Evolutionary conservation across 2,113 vertebrate species (phyloP), one percentile per base, ranked within the genome.

Genomic region (Anhinga rufa): DNA sequence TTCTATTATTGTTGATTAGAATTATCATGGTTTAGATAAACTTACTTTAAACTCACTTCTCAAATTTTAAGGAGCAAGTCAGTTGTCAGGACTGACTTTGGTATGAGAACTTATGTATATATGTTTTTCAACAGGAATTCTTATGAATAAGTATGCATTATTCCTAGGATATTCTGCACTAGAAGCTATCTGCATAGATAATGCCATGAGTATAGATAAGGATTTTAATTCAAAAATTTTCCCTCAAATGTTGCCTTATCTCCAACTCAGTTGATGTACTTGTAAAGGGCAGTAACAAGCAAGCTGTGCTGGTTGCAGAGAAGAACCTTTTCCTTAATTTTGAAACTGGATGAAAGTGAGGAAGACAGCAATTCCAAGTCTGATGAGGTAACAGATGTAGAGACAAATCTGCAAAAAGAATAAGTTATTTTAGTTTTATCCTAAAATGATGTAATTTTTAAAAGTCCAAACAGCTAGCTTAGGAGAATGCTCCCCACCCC

Each of bases 371-470:
- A 5, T 88, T 92, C 40, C 31, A 26, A 83, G 29, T 90, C 52
- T 92, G 49, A 90, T 84, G 92, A 92, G 60, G 72, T 88, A 93
- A 96, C 40, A 93, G 88, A 88, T 95, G 77, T 52, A 77, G 88
- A 94, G 49, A 79, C 26, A 91, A 79, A 95, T 60, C 17, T 60
- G 32, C 20, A 80, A 42, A 80, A 86, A 76, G 49, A 65, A 36
- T 54, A 66, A 85, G 13, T 60, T 71, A 52, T 74, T 38, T 84
- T 54, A 58, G 28, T 79, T 92, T 78, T 72, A 46, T 71, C 21
- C 38, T 71, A 14, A 90, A 84, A 52, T 14, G 1, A 48, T 87
- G 31, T 34, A 21, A 44, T 46, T 84, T 91, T 86, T 74, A 14
- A 15, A 90, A 70, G 28, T 38, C 46, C 28, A 40, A 65, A 32